Evolutionary conservation across 92 coral and sea anemone genomes (phyloP).

Genomic region (Epizoanthus ramosus): DNA sequence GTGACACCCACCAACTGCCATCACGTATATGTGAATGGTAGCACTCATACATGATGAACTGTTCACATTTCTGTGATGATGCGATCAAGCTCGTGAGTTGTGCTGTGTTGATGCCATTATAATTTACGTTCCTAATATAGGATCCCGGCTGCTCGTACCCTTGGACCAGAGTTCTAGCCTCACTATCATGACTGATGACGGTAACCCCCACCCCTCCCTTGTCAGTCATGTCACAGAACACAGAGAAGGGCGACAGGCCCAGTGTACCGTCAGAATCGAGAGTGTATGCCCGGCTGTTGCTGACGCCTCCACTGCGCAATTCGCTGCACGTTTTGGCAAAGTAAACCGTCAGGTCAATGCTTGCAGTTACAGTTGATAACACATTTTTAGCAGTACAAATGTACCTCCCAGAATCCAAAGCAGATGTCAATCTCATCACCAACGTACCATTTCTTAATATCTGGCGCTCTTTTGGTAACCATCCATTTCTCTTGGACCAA

Average conservation of each 20-base stretch:
- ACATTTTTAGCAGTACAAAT: no score
- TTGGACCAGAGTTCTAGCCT: background rate
- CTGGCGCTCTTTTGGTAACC: conserved; percentile 39
- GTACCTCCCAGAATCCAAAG: conserved; percentile 50
- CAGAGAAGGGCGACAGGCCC: no score
- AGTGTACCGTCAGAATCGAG: no score
- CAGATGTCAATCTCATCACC: conserved; percentile 45
- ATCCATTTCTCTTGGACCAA: conserved; percentile 54
- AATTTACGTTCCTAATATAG: background rate
- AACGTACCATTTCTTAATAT: conserved; percentile 58
- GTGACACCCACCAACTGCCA: no score
- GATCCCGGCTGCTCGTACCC: background rate
- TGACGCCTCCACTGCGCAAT: background rate
- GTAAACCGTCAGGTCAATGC: background rate
- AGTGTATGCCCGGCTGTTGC: no score
- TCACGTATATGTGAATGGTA: no score
- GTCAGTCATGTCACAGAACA: no score
- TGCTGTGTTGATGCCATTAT: background rate
- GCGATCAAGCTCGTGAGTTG: background rate
- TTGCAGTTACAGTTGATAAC: no score
- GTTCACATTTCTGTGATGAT: background rate
- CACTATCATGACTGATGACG: no score
- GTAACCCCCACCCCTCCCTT: background rate
- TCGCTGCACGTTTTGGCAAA: conserved; percentile 26
- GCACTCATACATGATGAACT: background rate